Evolutionary conservation across 2,797 vertebrate species (phyloP), one percentile per base, ranked within the genome.

Genomic region (Hypotaenidia okinawae): DNA sequence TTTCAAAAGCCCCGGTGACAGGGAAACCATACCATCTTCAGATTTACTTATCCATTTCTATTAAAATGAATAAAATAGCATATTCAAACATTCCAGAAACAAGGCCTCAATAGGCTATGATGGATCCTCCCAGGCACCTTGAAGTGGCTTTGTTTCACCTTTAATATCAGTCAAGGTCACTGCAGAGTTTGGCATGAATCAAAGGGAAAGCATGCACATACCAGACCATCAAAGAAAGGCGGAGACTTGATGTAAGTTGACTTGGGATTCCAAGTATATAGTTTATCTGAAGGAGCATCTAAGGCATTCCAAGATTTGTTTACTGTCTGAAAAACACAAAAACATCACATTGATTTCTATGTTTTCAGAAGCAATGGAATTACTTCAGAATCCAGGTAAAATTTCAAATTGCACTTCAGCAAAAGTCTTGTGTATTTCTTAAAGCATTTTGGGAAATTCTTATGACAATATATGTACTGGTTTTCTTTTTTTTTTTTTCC

Each of bases 211-310:
- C 1, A 0, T 6, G 3, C 37, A 92, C 97, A 0, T 98, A 99
- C 99, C 99, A 99, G 97, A 63, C 98, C 98, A 84, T 99, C 97
- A 67, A 99, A 99, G 97, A 99, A 99, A 1, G 99, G 99, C 3
- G 99, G 99, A 32, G 99, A 99, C 95, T 99, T 99, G 96, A 99
- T 99, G 92, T 99, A 99, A 5, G 99, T 99, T 35, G 99, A 99
- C n/a, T 98, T 98, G 63, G 98, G 97, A 93, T 99, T 98, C 99
- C 99, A 99, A 67, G 98, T 96, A 77, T 99, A 99, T 5, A 99
- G 97, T 84, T 98, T 98, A 84, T 99, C 99, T 66, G 98, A 98
- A 3, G 99, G 98, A 80, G 98, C 98, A 25, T 97, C 97, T 90
- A 99, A 98, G 55, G 98, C 96, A 97, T 99, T 99, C 99, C 99